A percentile compares a stretch with the other conserved stretches of the same genome.
These are phyloP conservation scores for Phengaris arion DNA, from an alignment of 2,888 invertebrate species.

Conservation along the genomic window DNA sequence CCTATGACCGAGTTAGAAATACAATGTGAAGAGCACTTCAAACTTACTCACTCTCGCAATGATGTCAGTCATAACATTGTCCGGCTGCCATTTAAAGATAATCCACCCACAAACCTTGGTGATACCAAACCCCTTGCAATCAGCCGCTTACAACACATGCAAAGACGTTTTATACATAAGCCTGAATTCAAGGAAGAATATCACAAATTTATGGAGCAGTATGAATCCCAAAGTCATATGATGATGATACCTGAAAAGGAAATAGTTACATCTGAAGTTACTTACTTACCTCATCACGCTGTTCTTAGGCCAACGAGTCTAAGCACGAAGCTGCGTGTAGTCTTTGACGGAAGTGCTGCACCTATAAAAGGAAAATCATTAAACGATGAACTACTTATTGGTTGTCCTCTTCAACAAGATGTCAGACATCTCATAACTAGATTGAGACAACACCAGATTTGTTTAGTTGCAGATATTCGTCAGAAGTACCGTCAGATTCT, in stretches of 20 bases:
- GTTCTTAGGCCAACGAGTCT: slow-evolving; percentile 35
- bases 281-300: slow-evolving; percentile 41
- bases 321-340: slow-evolving; percentile 39
- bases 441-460: slow-evolving; percentile 37
- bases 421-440: slow-evolving; percentile 36
- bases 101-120: slow-evolving; percentile 35
- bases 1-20: slow-evolving; percentile 34
- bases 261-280: slow-evolving; percentile 28
- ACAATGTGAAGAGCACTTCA: slow-evolving; percentile 39
- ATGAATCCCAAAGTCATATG: slow-evolving; percentile 38
- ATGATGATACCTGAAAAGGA: slow-evolving; percentile 36
- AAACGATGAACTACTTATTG: slow-evolving; percentile 34
- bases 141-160: slow-evolving; percentile 36
- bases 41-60: slow-evolving; percentile 33
- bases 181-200: slow-evolving; percentile 38
- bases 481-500: slow-evolving; percentile 39
- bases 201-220: slow-evolving; percentile 37
- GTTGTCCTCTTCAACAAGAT: slow-evolving; percentile 35
- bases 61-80: slow-evolving; percentile 38
- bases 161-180: slow-evolving; percentile 36
- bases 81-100: slow-evolving; percentile 37
- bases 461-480: slow-evolving; percentile 39
- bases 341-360: slow-evolving; percentile 39
- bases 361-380: slow-evolving; percentile 38
- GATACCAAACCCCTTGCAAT: slow-evolving; percentile 34